Conservation (phyloP, 2,113 vertebrate genomes). For the Mus spicilegus region DNA sequence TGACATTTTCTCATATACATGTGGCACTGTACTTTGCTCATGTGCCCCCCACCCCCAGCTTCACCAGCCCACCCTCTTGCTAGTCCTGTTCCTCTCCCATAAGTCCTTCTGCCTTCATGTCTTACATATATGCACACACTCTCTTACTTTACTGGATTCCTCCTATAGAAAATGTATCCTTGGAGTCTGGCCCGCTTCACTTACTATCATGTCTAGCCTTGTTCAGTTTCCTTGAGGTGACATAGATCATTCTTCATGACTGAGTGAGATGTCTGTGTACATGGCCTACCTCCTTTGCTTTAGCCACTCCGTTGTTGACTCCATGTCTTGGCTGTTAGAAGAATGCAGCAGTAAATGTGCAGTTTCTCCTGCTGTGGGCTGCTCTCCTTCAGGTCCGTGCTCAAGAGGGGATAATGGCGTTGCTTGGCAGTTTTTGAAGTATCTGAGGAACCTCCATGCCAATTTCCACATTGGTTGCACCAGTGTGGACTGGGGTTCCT, state of each 20-base stretch:
- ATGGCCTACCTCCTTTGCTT: no score
- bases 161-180: neutral
- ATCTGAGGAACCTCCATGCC: neutral
- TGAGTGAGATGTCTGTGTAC: neutral
- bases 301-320: neutral
- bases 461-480: neutral
- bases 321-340: neutral
- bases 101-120: neutral
- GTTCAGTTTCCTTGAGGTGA: neutral
- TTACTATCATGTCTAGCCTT: neutral
- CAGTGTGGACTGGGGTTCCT: no score
- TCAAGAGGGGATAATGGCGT: neutral
- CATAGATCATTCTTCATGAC: neutral
- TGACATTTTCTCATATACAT: neutral
- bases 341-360: neutral
- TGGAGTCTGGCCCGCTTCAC: neutral
- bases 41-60: neutral
- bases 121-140: no score
- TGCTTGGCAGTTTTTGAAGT: neutral
- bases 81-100: neutral
- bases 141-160: neutral
- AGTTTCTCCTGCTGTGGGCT: neutral
- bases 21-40: neutral
- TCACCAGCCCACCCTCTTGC: neutral
- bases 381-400: neutral